phyloP scores from a whole-genome alignment of 2,113 vertebrate genomes.

The Paraplagusia blochii region DNA sequence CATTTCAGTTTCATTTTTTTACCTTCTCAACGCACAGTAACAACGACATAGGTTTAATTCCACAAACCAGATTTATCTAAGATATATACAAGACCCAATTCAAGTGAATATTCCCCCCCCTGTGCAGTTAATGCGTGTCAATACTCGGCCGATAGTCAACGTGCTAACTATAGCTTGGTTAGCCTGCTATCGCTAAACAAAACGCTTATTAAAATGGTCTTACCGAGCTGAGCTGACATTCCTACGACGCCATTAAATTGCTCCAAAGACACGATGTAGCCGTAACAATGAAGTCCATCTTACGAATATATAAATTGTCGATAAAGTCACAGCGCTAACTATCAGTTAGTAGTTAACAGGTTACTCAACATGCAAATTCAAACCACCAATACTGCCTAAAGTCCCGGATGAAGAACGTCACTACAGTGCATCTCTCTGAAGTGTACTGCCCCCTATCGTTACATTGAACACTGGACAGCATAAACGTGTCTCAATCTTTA shows the following conservation, averaged over 20 bases:
- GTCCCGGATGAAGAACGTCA: conserved; percentile 43
- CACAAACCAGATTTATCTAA: too few relatives aligned
- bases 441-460: conserved; percentile 33
- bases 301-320: neutral
- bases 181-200: conserved; percentile 21
- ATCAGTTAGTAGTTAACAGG: conserved; percentile 9
- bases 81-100: too few relatives aligned
- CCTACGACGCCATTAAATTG: conserved; percentile 40
- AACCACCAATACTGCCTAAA: conserved; percentile 15
- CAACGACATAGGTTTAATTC: too few relatives aligned
- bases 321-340: conserved; percentile 5
- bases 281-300: neutral
- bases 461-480: neutral
- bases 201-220: conserved; percentile 10
- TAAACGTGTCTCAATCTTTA: neutral
- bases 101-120: too few relatives aligned
- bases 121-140: neutral
- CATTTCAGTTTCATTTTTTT: too few relatives aligned
- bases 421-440: neutral
- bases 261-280: neutral
- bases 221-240: conserved; percentile 40
- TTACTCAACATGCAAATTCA: conserved; percentile 49
- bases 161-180: conserved; percentile 9
- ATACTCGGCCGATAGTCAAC: conserved; percentile 9
- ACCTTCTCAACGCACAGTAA: too few relatives aligned